Percentiles rank a stretch among this genome's conserved stretches.
These are phyloP conservation scores for Alligator mississippiensis DNA, from an alignment of 2,113 vertebrate genomes.

Conservation along the genomic window DNA sequence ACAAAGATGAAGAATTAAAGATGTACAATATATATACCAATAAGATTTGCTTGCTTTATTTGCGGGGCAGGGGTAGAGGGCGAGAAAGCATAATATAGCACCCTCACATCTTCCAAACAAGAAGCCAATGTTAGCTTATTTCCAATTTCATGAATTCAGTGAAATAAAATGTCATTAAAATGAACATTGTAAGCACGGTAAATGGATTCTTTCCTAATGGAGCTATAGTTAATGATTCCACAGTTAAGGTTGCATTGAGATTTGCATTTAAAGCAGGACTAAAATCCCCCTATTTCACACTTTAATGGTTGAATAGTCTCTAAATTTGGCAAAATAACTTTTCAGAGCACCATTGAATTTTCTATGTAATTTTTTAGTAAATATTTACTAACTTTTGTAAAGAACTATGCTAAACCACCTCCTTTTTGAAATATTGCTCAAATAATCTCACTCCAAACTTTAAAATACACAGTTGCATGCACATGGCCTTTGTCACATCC, in stretches of 20 bases:
- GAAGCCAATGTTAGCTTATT: neutral
- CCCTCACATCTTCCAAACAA: neutral
- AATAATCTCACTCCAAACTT: neutral
- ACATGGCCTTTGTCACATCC: too few relatives aligned
- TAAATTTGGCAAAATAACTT: constrained; percentile 43
- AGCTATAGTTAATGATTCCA: neutral
- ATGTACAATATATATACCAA: neutral
- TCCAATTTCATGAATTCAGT: neutral
- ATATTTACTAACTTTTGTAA: constrained; percentile 52
- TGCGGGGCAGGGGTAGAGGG: neutral
- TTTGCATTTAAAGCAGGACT: constrained; percentile 55
- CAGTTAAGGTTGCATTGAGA: constrained; percentile 6
- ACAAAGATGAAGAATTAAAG: neutral
- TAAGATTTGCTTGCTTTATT: neutral
- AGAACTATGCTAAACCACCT: neutral
- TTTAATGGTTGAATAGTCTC: constrained; percentile 28
- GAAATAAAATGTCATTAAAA: constrained; percentile 11
- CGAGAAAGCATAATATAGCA: neutral
- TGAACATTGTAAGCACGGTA: constrained; percentile 9
- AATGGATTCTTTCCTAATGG: constrained; percentile 25
- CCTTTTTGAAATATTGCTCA: neutral
- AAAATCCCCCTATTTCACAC: constrained; percentile 50
- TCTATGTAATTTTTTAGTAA: neutral
- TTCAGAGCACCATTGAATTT: constrained; percentile 14
- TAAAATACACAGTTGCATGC: neutral